Evolutionary conservation across 2,797 vertebrate genomes (phyloP).

Genomic region (Heteromormyrus szaboi): DNA sequence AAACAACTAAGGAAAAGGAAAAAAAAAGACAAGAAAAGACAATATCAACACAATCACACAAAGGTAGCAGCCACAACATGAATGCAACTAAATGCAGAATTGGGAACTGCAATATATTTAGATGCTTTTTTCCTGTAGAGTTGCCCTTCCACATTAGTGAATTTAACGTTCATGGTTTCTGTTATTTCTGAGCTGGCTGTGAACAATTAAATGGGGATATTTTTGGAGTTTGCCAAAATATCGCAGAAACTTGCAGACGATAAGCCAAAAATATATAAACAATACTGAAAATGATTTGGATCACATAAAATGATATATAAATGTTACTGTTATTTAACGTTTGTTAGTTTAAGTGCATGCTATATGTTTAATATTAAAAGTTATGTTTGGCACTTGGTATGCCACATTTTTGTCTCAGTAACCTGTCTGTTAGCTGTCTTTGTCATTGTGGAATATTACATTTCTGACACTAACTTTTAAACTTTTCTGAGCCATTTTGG

Average conservation of each 20-base stretch:
- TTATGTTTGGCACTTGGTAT: not conserved
- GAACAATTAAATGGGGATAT: not conserved
- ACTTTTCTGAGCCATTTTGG: not conserved
- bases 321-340: not conserved
- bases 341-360: not conserved
- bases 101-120: not conserved
- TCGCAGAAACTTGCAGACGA: not conserved
- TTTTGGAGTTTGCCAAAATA: not conserved
- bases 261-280: not conserved
- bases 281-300: not conserved
- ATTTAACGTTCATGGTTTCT: not conserved
- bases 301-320: not conserved
- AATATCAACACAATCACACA: not conserved
- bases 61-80: not conserved
- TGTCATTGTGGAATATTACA: not conserved
- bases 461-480: not conserved
- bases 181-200: not conserved
- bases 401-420: not conserved
- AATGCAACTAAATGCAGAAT: not conserved
- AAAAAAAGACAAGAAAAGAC: not conserved
- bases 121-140: not conserved
- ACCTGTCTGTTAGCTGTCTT: not conserved
- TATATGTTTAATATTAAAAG: not conserved
- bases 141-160: not conserved
- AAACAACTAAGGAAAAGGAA: not conserved